Evolutionary conservation across 2,888 invertebrate species (phyloP), one percentile per base, ranked within the genome.

Genomic region (Perizoma affinitatum): DNA sequence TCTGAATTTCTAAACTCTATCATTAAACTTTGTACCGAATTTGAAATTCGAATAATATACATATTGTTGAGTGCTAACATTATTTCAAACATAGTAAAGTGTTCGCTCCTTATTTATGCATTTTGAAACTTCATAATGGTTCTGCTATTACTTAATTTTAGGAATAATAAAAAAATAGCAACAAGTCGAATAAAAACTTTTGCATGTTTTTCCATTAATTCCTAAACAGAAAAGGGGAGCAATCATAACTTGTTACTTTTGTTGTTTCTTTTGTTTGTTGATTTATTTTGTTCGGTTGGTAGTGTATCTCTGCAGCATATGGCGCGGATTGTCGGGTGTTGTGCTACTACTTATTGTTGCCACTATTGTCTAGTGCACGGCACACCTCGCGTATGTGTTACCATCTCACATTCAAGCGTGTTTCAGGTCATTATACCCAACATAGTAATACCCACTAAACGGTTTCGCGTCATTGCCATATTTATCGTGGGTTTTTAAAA

Each of bases 261-360:
- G 54, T 67, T 67, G 64, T 66, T 69, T 67, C 60, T 68, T 65
- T 69, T 63, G 62, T 67, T 68, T 58, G 61, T 69, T 71, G 69
- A 69, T 71, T 68, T 69, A 69, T 69, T 52, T 63, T 58, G 62
- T 61, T 57, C 42, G 10, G 58, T 62, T 53, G 52, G 54, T 64
- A 40, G 9, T 43, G 52, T 51, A 44, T 56, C 49, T 55, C 51
- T 58, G 55, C 55, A 51, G 52, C 58, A 63, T 52, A 55, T 63
- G 63, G 41, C 47, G 50, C 34, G 53, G 52, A 59, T 43, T 3
- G 58, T 35, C 43, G 46, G n/a, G 11, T 5, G 33, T 10, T 48
- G 50, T 41, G 40, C 44, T 42, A 51, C 47, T 61, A 11, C 55
- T 56, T 53, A 60, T 45, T 41, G 52, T 56, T 38, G 41, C 48